These are phyloP conservation scores for Hylaea fasciaria DNA, from an alignment of 2,888 invertebrate species.

Conservation along the genomic window DNA sequence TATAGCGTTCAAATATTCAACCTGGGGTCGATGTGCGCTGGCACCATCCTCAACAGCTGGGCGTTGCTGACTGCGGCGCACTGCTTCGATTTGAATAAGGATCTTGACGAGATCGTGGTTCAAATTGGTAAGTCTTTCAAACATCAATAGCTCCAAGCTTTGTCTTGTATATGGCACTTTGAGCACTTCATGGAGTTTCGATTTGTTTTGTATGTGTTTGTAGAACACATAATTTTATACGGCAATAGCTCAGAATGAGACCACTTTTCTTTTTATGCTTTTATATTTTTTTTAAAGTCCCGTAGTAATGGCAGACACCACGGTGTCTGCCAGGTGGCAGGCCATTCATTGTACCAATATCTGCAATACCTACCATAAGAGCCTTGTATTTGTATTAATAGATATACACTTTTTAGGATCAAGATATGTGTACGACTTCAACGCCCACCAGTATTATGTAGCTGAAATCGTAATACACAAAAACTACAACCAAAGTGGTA, in stretches of 20 bases:
- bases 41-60: conserved; percentile 65
- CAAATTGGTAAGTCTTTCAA: conserved; percentile 59
- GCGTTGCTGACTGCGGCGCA: conserved; percentile 67
- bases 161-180: no score
- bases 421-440: conserved; percentile 56
- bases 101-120: conserved; percentile 56
- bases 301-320: no score
- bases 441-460: conserved; percentile 50
- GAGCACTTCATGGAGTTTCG: no score
- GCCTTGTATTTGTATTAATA: background rate
- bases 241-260: no score
- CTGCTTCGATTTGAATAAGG: conserved; percentile 61
- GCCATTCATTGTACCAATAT: no score
- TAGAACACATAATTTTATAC: no score
- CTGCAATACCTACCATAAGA: no score
- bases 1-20: conserved; percentile 64
- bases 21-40: conserved; percentile 62
- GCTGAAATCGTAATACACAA: conserved; percentile 52
- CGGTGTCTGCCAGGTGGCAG: no score
- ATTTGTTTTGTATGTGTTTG: no score
- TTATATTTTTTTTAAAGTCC: no score
- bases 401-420: conserved; percentile 53
- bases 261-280: no score
- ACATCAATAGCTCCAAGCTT: background rate
- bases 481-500: conserved; percentile 55